Base-by-base conservation (phyloP, 2,888 invertebrate species). In the Sminthurinus aureus region DNA sequence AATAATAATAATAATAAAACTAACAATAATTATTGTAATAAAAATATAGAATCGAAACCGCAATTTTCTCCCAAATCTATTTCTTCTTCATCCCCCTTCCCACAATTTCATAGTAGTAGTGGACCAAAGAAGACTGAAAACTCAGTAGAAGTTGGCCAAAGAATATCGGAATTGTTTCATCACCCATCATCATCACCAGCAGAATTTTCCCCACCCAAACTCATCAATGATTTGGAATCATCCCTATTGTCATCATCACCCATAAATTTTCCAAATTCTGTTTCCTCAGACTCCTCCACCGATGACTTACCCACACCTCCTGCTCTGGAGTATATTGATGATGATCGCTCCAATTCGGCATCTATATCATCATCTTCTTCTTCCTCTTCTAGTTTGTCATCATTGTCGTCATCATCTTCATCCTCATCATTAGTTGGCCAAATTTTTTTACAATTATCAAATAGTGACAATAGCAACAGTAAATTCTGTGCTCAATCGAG, bases 11-110 rank as follows among this genome's bases (percentile, higher is more conserved):
- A 26, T 26, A 73, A 15, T 73, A 73, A 13, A 69, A n/a, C 6
- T 38, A 38, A 38, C 38, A 38, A 38, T 38, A 38, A 38, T 38
- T 38, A 38, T 38, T 38, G 38, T 38, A 38, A 38, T 38, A 38
- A 38, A 38, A 38, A 15, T 58, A 15, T 58, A 58, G 58, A 58
- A 18, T 58, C 58, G 58, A 58, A 13, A 58, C 58, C 58, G 58
- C 58, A 58, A 18, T 18, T 58, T 58, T 58, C 38, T 38, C 38
- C 38, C 38, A 38, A 38, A 38, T 38, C 67, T 11, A 8, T 67
- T 11, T 11, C 67, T 38, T 38, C 38, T 90, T 86, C 90, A 90
- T 82, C 83, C 73, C 78, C 79, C 74, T 81, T 81, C 82, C 75
- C 84, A 82, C 83, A 85, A 85, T 83, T 81, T 84, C 73, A 74